These are phyloP conservation scores for Scomber colias DNA, from an alignment of 2,113 vertebrate species.

Conservation along the genomic window DNA sequence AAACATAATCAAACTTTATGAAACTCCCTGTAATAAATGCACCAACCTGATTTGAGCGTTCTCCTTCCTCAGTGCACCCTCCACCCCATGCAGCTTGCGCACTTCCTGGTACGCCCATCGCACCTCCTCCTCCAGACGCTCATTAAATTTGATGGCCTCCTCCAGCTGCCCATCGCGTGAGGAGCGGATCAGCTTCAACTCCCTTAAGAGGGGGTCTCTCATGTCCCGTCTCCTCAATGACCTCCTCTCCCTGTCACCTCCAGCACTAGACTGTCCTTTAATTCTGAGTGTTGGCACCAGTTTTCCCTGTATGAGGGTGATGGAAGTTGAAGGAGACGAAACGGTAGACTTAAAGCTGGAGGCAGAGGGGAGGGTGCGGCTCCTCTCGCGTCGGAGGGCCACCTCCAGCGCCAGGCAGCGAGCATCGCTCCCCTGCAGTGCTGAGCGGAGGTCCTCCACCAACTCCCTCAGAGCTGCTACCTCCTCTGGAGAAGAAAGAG, in stretches of 20 bases:
- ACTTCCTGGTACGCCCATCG: constrained; percentile 74
- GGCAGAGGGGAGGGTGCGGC: not conserved
- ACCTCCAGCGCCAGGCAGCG: constrained; percentile 86
- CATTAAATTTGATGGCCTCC: constrained; percentile 84
- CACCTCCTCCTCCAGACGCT: constrained; percentile 83
- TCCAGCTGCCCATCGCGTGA: constrained; percentile 85
- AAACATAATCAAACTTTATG: not conserved
- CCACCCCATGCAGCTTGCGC: constrained; percentile 63
- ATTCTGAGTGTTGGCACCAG: constrained; percentile 57
- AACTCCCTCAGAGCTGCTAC: constrained; percentile 81
- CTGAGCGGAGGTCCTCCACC: constrained; percentile 86
- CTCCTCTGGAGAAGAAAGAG: constrained; percentile 55
- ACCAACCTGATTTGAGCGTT: constrained; percentile 79
- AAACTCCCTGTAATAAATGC: not conserved
- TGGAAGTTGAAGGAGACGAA: constrained; percentile 28
- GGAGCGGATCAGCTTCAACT: constrained; percentile 84
- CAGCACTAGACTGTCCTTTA: constrained; percentile 22
- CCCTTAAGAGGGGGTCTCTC: constrained; percentile 77
- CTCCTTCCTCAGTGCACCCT: constrained; percentile 74
- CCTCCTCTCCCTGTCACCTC: constrained; percentile 34
- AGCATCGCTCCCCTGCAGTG: constrained; percentile 87
- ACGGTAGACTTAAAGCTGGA: not conserved
- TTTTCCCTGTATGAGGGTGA: constrained; percentile 47
- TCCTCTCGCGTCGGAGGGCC: constrained; percentile 65
- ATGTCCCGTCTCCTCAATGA: constrained; percentile 46